Percentiles rank a stretch among this genome's conserved stretches.
Evolutionary conservation across 2,797 vertebrate species (phyloP).

Genomic region (Schizothorax lantsangensis): DNA sequence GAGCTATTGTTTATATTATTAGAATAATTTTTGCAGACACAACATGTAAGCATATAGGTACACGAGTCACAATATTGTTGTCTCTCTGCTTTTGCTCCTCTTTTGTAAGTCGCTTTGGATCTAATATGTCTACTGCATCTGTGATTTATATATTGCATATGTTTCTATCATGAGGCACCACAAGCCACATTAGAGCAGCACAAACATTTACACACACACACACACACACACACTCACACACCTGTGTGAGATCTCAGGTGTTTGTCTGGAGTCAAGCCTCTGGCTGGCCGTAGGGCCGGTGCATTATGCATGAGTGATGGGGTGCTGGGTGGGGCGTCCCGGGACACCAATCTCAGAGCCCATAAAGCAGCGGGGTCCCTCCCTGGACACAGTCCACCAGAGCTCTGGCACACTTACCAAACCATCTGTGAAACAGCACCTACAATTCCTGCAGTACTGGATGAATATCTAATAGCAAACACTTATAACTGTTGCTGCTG

Average conservation of each 20-base stretch:
- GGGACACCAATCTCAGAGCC: constrained; percentile 87
- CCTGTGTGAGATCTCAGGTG: constrained; percentile 61
- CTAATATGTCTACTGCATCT: not conserved
- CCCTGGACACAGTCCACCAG: constrained; percentile 45
- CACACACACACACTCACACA: constrained; percentile 38
- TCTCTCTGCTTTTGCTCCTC: not conserved
- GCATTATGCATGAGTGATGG: constrained; percentile 74
- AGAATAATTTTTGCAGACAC: not conserved
- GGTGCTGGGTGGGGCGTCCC: constrained; percentile 82
- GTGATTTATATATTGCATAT: constrained; percentile 7
- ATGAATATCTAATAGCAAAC: constrained; percentile 17
- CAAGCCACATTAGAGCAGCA: constrained; percentile 19
- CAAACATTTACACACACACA: constrained; percentile 11
- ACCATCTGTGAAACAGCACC: constrained; percentile 18
- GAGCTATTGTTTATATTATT: not conserved
- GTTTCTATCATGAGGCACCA: not conserved
- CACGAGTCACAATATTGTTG: not conserved
- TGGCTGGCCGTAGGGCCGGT: constrained; percentile 70
- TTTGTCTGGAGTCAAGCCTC: constrained; percentile 40
- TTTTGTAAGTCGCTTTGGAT: not conserved
- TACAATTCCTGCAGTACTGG: constrained; percentile 13
- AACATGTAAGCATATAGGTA: not conserved
- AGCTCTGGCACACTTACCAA: constrained; percentile 17
- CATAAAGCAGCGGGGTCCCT: constrained; percentile 87
- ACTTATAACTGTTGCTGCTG: not conserved